phyloP scores from a whole-genome alignment of 2,113 vertebrate genomes.

The Lipotes vexillifer region DNA sequence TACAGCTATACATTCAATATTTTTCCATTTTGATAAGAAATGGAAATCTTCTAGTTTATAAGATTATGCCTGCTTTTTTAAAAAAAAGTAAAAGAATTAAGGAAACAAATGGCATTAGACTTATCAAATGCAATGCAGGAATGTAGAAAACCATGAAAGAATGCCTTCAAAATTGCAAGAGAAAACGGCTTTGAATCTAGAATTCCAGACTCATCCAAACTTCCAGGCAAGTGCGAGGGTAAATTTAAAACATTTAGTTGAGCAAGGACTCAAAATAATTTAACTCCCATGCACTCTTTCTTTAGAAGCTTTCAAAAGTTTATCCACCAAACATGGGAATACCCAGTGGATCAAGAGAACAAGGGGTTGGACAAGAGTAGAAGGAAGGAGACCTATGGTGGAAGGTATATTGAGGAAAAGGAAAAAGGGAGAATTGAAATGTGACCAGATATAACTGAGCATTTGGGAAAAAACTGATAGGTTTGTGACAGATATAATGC shows the following conservation, averaged over 20 bases:
- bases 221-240: background rate
- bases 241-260: background rate
- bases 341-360: background rate
- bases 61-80: background rate
- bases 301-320: background rate
- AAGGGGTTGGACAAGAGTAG: background rate
- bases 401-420: background rate
- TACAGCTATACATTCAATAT: background rate
- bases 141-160: background rate
- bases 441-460: background rate
- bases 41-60: background rate
- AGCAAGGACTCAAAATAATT: background rate
- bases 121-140: background rate
- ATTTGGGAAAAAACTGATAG: background rate
- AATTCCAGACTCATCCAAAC: slow-evolving; percentile 1
- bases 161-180: background rate
- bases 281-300: background rate
- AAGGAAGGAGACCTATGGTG: background rate
- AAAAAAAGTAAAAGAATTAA: background rate
- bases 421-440: background rate
- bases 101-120: background rate
- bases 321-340: background rate
- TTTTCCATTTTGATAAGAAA: background rate
- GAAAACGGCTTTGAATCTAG: background rate
- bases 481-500: background rate